Base-by-base conservation (phyloP, 2,113 vertebrate genomes). In the Sula dactylatra region DNA sequence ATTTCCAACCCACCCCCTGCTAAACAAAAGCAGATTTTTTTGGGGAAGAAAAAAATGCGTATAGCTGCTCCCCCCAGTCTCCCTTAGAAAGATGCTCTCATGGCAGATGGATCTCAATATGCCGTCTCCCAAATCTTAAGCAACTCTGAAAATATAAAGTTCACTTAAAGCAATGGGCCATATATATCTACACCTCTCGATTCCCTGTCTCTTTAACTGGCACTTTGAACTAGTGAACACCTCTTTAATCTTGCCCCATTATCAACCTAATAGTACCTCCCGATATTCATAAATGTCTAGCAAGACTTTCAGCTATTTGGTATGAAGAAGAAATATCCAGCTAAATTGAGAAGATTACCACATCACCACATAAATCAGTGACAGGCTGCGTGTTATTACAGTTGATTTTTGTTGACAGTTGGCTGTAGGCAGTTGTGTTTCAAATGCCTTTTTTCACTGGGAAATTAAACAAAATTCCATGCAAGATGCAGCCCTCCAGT, bases 391-490 rank as follows among this genome's bases (percentile, higher is more conserved):
- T 97, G 97, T 98, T 97, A 98, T 98, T 98, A 98, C 97, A 95
- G 98, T 98, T 98, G 98, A 98, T 98, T 98, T 98, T 98, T 98
- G 98, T 98, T 99, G 98, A 99, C 98, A 98, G 98, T 98, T 98
- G 98, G 98, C 98, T 98, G 97, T 98, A 98, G 98, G 98, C 98
- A 98, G 97, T 98, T 98, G 98, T 98, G 98, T 98, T 98, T 98
- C 98, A 97, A 98, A 98, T 98, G 98, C 90, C 97, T 98, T 98
- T 98, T 98, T 98, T 98, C 98, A 96, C 97, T 98, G 96, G 97
- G 97, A 98, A 99, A 99, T 99, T 98, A 99, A 99, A 98, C 98
- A 98, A 98, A 98, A 98, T 98, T 98, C 98, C 98, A 98, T 98
- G 98, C 98, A 98, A 98, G 98, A 98, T 98, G 97, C 96, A 98